Evolutionary conservation across 1,140 invertebrate genomes (phyloP), one percentile per base, ranked within the genome.

Genomic region (Agrilus planipennis): DNA sequence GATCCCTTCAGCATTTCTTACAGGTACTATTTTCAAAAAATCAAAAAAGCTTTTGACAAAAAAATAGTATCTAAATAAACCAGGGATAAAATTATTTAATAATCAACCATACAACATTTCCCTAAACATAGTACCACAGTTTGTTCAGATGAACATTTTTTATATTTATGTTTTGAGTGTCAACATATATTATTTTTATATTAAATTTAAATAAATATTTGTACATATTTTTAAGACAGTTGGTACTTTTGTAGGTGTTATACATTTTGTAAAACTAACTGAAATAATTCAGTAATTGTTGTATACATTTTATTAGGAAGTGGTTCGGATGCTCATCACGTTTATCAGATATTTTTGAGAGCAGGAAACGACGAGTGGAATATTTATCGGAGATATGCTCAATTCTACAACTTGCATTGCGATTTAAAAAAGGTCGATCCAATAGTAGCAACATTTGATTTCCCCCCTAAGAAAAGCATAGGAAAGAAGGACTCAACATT

Each of bases 381-480:
- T 64, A 80, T 93, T 21, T 94, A 91, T 55, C 71, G 89, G 50
- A 71, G 90, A 56, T 94, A 91, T 61, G 82, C 87, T 20, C 85
- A 93, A 63, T 93, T 93, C 65, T 73, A 89, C 63, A 73, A 79
- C 38, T 65, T 93, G 15, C 84, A 92, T 58, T 72, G 73, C 44
- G 75, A 81, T 51, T 61, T 91, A 15, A 89, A 86, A 54, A 90
- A 88, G 62, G 73, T 80, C 44, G 83, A 89, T 63, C 72, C 80
- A 4, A 68, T 81, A 39, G 73, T 89, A 30, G 73, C 75, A 15
- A 76, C 73, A 18, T 89, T 89, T 64, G 81, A 89, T 56, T 93
- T 94, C 67, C 90, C 90, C n/a, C 88, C 87, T 20, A 94, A 93
- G 60, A 92, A 91, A 67, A 80, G 84, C 30, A 70, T 93, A 44